Evolutionary conservation across 2,113 vertebrate genomes (phyloP).

Genomic region (Brachyhypopomus gauderio): DNA sequence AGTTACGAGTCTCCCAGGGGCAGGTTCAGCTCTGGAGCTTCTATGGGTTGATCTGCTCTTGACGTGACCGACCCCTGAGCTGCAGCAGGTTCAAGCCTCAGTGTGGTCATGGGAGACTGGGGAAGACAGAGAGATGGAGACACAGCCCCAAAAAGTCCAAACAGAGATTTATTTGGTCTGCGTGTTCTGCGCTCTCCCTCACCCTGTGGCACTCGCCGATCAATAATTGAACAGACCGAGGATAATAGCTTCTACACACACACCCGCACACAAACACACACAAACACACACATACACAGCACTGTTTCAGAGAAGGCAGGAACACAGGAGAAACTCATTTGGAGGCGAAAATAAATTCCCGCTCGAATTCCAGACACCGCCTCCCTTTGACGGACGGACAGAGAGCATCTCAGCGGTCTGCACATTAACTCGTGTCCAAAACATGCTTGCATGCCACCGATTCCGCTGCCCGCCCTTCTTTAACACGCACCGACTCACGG

Average conservation of each 20-base stretch:
- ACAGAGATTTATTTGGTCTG: slow-evolving; percentile 68
- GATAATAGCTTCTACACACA: slow-evolving; percentile 66
- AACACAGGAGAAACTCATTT: slow-evolving; percentile 63
- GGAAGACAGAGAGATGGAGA: slow-evolving; percentile 51
- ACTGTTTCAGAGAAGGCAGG: slow-evolving; percentile 42
- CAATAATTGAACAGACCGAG: slow-evolving; percentile 72
- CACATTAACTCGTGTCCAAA: not conserved
- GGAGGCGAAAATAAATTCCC: slow-evolving; percentile 63
- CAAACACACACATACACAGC: slow-evolving; percentile 58
- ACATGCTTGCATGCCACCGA: slow-evolving; percentile 10
- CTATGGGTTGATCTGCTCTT: slow-evolving; percentile 17
- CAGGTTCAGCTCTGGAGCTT: not conserved
- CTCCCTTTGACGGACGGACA: slow-evolving; percentile 52
- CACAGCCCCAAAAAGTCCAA: slow-evolving; percentile 57
- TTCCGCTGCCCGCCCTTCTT: not conserved
- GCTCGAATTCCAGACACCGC: slow-evolving; percentile 51
- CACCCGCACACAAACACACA: slow-evolving; percentile 60
- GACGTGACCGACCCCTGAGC: slow-evolving; percentile 26
- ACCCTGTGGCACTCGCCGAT: slow-evolving; percentile 65
- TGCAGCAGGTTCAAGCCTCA: slow-evolving; percentile 37
- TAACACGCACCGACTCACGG: not conserved
- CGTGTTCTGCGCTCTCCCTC: slow-evolving; percentile 54
- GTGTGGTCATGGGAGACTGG: slow-evolving; percentile 12
- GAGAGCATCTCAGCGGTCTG: slow-evolving; percentile 1
- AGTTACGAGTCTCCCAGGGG: not conserved